Conservation (phyloP, 2,113 vertebrate species). For the Empidonax traillii region DNA sequence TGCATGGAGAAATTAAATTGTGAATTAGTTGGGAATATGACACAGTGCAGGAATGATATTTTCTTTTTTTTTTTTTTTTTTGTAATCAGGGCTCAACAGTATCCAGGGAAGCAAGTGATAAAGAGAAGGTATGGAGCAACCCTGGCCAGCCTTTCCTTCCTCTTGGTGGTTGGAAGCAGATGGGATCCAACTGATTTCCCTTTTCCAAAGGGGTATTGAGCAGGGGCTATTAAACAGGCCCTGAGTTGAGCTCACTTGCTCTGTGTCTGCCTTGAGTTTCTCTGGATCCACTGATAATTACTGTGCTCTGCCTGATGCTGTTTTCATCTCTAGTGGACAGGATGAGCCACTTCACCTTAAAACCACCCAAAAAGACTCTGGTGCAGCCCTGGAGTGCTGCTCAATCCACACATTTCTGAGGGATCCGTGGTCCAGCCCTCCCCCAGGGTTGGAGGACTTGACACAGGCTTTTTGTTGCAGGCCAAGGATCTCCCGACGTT, state of each 20-base stretch:
- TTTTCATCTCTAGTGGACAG: not conserved
- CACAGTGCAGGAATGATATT: not conserved
- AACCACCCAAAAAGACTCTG: not conserved
- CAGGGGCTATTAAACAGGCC: not conserved
- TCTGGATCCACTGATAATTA: not conserved
- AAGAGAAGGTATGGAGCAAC: conserved; percentile 85
- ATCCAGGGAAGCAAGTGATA: conserved; percentile 93
- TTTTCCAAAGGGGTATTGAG: not conserved
- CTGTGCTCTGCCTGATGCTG: not conserved
- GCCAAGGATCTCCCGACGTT: conserved; percentile 96
- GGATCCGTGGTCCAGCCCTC: not conserved
- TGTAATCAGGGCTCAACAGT: conserved; percentile 88
- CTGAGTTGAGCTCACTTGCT: not conserved
- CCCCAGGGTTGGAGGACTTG: not conserved
- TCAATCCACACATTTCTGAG: accelerated
- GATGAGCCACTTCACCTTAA: not conserved
- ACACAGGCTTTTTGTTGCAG: conserved; percentile 58
- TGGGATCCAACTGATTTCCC: not conserved
- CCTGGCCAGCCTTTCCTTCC: not conserved
- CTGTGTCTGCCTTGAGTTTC: not conserved
- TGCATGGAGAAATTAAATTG: not conserved
- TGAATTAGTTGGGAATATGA: not conserved
- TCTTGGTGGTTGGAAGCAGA: not conserved
- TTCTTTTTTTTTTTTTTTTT: not conserved
- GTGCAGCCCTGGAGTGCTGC: accelerated